These are phyloP conservation scores for Laupala kohalensis DNA, from an alignment of 1,140 invertebrate genomes.

Conservation along the genomic window DNA sequence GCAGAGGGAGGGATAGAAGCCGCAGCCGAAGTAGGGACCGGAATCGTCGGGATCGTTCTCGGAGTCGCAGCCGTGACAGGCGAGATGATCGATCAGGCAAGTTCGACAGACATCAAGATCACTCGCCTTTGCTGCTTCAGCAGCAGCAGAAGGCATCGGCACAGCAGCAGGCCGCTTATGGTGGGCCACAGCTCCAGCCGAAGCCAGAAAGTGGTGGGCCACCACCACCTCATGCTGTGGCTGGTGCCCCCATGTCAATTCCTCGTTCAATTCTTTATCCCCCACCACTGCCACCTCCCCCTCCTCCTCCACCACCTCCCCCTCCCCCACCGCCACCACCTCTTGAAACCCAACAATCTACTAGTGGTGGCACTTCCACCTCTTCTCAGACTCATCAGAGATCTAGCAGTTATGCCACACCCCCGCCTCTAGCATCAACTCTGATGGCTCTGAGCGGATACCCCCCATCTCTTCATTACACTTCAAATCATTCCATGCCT, in stretches of 20 bases:
- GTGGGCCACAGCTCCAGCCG: neutral
- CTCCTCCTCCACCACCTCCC: neutral
- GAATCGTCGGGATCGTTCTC: conserved; percentile 2
- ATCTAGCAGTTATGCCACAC: neutral
- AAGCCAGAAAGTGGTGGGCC: neutral
- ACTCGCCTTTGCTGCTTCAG: neutral
- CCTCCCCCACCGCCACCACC: neutral
- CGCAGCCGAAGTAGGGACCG: conserved; percentile 1
- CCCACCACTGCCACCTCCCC: neutral
- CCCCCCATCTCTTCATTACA: neutral
- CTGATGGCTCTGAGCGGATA: neutral
- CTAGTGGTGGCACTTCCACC: neutral
- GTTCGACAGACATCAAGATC: neutral
- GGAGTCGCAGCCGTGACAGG: conserved; percentile 2
- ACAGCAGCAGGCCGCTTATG: neutral
- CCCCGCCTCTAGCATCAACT: neutral
- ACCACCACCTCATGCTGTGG: neutral
- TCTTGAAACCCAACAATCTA: neutral
- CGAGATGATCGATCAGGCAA: conserved; percentile 12
- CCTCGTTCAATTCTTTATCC: neutral
- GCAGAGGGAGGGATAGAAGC: conserved; percentile 9
- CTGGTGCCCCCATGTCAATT: neutral
- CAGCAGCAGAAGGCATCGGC: neutral
- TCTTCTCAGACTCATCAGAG: neutral
- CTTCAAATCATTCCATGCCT: neutral